These are phyloP conservation scores for Campoletis sonorensis DNA, from an alignment of 1,140 invertebrate species.

Conservation along the genomic window DNA sequence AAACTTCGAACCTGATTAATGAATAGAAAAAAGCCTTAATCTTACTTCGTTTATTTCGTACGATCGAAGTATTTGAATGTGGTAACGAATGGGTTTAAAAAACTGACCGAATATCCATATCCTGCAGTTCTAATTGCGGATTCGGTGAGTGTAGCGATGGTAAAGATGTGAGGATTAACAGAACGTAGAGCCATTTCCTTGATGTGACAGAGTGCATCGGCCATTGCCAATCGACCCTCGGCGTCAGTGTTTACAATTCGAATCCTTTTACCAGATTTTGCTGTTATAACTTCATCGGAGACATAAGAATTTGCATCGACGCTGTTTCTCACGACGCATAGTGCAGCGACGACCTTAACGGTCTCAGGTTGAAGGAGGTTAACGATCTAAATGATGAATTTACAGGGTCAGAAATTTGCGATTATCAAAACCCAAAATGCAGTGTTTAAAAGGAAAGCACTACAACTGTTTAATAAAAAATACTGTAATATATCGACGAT, in stretches of 20 bases:
- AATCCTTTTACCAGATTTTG: constrained; percentile 89
- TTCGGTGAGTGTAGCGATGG: constrained; percentile 96
- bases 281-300: constrained; percentile 92
- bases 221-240: constrained; percentile 97
- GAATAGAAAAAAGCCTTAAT: too few species aligned
- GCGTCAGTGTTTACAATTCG: constrained; percentile 96
- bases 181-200: constrained; percentile 82
- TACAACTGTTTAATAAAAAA: too few species aligned
- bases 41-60: too few species aligned
- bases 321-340: constrained; percentile 95
- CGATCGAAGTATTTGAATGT: too few species aligned
- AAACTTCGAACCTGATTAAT: too few species aligned
- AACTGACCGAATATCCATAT: constrained; percentile 85
- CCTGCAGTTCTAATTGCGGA: constrained; percentile 90
- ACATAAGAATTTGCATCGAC: constrained; percentile 94
- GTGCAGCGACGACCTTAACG: constrained; percentile 89
- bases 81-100: constrained; percentile 48
- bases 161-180: constrained; percentile 92
- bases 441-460: too few species aligned
- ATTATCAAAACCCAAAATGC: too few species aligned
- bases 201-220: constrained; percentile 91
- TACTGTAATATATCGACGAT: too few species aligned
- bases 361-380: constrained; percentile 86
- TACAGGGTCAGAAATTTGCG: too few species aligned
- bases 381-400: constrained; percentile 75